Evolutionary conservation across 1,140 invertebrate species (phyloP), one percentile per base, ranked within the genome.

Genomic region (Eufriesea mexicana): DNA sequence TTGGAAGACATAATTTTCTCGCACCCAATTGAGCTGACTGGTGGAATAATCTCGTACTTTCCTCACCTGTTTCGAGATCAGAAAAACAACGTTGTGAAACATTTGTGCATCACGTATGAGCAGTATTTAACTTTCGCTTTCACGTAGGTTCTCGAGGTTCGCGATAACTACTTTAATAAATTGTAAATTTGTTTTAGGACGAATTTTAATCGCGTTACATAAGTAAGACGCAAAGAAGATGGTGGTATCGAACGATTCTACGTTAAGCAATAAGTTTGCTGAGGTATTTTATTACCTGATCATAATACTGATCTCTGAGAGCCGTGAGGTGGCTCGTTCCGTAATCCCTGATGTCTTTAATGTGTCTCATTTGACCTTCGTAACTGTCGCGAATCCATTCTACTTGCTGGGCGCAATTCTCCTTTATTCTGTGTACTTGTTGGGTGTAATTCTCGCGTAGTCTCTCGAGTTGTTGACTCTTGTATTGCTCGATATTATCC

Each of bases 1-100:
- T 94, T 99, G 98, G 95, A 98, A 98, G 90, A 99, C 97, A 93
- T 99, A 99, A 92, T 98, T 98, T 91, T 99, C 98, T 71, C 98
- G 95, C 71, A 99, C 97, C 96, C 98, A 98, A 91, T 98, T 98
- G 84, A 99, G 95, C 93, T 99, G 98, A 81, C 96, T 96, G 7
- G 97, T 97, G 14, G 98, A 98, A 92, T 98, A 98, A 89, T 98
- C 97, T 67, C 97, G 95, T n/a, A 98, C 98, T 86, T 96, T 96
- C 92, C 96, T 97, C 66, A 98, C 96, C 97, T 97, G 86, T 85
- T 66, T n/a, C 54, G n/a, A 70, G 23, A 75, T 45, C 64, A 84
- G 54, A 79, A 80, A 66, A 76, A 84, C 55, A 70, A 25, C 25
- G 6, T 57, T 20, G 54, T 83, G 54, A 70, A 45, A 82, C 28